Percentiles rank a stretch among this genome's conserved stretches.
Evolutionary conservation across 2,113 vertebrate genomes (phyloP).

Genomic region (Chaetodon auriga): DNA sequence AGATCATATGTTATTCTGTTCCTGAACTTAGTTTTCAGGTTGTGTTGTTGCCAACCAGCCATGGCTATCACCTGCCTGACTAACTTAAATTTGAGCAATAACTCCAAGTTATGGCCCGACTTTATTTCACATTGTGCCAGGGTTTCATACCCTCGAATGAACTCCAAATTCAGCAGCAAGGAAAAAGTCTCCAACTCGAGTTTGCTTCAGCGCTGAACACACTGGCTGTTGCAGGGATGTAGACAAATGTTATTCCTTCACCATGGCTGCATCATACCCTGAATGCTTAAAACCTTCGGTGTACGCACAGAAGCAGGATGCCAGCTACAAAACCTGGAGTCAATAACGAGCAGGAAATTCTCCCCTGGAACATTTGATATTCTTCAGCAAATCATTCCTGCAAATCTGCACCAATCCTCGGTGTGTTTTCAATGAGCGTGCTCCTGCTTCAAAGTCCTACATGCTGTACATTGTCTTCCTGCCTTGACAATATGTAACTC

Average conservation of each 20-base stretch:
- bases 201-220: slow-evolving; percentile 29
- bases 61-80: slow-evolving; percentile 51
- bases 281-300: slow-evolving; percentile 47
- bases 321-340: slow-evolving; percentile 72
- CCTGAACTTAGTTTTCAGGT: slow-evolving; percentile 49
- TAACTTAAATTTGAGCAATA: slow-evolving; percentile 37
- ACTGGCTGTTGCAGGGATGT: slow-evolving; percentile 9
- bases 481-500: slow-evolving; percentile 9
- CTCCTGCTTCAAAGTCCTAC: slow-evolving; percentile 35
- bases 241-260: slow-evolving; percentile 40
- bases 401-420: slow-evolving; percentile 50
- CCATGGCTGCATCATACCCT: slow-evolving; percentile 41
- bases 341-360: slow-evolving; percentile 76
- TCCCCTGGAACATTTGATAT: slow-evolving; percentile 67
- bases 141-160: slow-evolving; percentile 50
- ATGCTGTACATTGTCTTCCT: slow-evolving; percentile 40
- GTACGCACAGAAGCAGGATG: slow-evolving; percentile 24
- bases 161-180: slow-evolving; percentile 35
- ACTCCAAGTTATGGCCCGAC: slow-evolving; percentile 15
- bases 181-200: slow-evolving; percentile 46
- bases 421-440: slow-evolving; percentile 42
- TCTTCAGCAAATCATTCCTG: slow-evolving; percentile 62
- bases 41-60: slow-evolving; percentile 48
- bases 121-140: slow-evolving; percentile 53
- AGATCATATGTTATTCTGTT: slow-evolving; percentile 28